These are phyloP conservation scores for Thumatha senex DNA, from an alignment of 2,888 invertebrate genomes.

Conservation along the genomic window DNA sequence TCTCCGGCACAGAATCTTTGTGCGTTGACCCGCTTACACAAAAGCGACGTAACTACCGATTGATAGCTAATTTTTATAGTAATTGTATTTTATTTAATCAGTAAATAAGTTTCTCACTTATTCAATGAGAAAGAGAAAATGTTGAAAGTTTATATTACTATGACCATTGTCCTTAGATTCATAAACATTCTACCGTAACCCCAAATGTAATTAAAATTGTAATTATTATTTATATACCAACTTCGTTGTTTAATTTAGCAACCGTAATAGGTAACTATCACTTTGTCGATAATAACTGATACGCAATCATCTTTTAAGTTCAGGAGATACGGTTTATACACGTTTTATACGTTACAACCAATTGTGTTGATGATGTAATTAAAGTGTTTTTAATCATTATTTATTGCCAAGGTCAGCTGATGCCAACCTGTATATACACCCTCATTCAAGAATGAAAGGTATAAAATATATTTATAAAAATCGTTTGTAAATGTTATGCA, in stretches of 20 bases:
- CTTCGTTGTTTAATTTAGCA: neutral
- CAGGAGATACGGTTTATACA: slow-evolving; percentile 9
- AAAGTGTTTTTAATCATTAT: slow-evolving; percentile 42
- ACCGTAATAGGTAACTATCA: neutral
- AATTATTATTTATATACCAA: neutral
- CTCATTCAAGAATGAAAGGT: slow-evolving; percentile 68
- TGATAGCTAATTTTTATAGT: neutral
- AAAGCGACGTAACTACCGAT: slow-evolving; percentile 18
- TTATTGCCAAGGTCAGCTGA: slow-evolving; percentile 44
- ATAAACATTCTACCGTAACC: neutral
- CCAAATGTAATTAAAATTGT: neutral
- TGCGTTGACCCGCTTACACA: slow-evolving; percentile 28
- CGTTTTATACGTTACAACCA: slow-evolving; percentile 13
- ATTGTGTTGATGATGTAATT: slow-evolving; percentile 34
- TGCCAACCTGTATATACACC: slow-evolving; percentile 46
- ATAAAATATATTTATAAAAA: slow-evolving; percentile 26
- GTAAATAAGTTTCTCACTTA: neutral
- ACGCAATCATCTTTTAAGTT: neutral
- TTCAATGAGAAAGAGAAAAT: neutral
- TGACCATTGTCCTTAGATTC: neutral
- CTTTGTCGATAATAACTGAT: neutral
- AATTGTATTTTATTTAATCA: neutral
- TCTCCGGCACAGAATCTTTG: slow-evolving; percentile 18
- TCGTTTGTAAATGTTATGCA: slow-evolving; percentile 33
- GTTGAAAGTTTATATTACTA: neutral